These are phyloP conservation scores for Nesogale talazaci DNA, from an alignment of 2,113 vertebrate species.

Conservation along the genomic window DNA sequence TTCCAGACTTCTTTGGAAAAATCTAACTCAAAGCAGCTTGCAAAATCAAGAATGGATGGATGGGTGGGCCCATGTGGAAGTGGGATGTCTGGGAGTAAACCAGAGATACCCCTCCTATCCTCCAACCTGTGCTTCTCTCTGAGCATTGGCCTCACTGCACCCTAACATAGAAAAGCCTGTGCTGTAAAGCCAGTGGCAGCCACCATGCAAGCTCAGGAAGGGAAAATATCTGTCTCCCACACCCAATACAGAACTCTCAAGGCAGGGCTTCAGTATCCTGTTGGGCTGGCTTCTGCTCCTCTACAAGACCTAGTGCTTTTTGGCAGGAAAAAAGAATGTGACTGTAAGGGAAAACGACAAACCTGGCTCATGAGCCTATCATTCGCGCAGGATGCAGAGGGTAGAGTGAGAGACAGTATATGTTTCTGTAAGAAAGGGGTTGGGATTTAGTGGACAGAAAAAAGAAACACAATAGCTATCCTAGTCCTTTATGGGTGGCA, in stretches of 20 bases:
- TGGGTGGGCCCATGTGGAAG: neutral
- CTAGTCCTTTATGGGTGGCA: neutral
- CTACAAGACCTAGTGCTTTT: neutral
- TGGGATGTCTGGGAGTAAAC: neutral
- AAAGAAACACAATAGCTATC: neutral
- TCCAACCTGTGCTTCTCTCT: neutral
- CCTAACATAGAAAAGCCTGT: neutral
- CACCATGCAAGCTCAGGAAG: neutral
- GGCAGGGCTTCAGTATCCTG: neutral
- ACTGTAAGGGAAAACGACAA: neutral
- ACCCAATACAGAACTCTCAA: neutral
- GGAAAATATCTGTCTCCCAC: neutral
- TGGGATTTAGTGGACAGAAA: neutral
- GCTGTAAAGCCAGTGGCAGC: neutral
- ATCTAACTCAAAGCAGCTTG: neutral
- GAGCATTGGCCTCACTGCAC: neutral
- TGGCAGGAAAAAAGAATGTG: neutral
- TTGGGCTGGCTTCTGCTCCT: neutral
- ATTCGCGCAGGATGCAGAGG: fast-evolving
- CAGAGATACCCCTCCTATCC: neutral
- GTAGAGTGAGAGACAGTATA: neutral
- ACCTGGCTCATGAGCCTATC: neutral
- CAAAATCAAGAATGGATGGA: neutral
- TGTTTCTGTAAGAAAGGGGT: neutral
- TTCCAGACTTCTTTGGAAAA: constrained; percentile 11